Evolutionary conservation across 1,140 invertebrate genomes (phyloP).

Genomic region (Drosophila dunni): DNA sequence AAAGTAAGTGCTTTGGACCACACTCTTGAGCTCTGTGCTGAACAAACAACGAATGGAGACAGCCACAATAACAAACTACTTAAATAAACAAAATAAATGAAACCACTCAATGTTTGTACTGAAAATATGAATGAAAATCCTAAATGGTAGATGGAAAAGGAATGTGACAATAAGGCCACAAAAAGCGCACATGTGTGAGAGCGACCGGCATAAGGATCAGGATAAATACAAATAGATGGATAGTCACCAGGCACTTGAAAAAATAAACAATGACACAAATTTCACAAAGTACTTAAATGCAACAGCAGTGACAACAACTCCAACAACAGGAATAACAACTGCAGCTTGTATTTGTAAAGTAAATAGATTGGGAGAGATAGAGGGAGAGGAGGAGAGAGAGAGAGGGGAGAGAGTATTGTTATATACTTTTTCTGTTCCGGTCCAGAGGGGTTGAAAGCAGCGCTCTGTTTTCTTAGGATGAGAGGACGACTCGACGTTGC

Average conservation of each 20-base stretch:
- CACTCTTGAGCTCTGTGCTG: slow-evolving; percentile 26
- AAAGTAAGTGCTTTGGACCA: slow-evolving; percentile 44
- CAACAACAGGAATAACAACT: slow-evolving; percentile 41
- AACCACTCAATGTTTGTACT: slow-evolving; percentile 48
- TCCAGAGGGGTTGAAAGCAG: slow-evolving; percentile 44
- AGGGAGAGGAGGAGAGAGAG: too few species aligned
- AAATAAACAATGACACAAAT: slow-evolving; percentile 78
- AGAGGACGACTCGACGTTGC: slow-evolving; percentile 24
- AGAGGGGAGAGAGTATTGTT: too few species aligned
- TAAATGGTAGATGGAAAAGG: not conserved
- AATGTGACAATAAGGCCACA: slow-evolving; percentile 32
- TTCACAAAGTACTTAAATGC: slow-evolving; percentile 78
- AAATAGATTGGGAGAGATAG: not conserved
- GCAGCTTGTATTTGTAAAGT: slow-evolving; percentile 52
- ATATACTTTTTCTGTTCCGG: slow-evolving; percentile 43
- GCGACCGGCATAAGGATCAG: slow-evolving; percentile 43
- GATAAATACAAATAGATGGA: slow-evolving; percentile 58
- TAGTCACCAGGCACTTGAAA: slow-evolving; percentile 49
- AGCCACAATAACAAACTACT: slow-evolving; percentile 22
- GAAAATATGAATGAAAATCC: slow-evolving; percentile 59
- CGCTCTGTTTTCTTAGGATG: slow-evolving; percentile 73
- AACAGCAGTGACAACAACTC: slow-evolving; percentile 49
- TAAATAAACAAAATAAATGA: slow-evolving; percentile 57
- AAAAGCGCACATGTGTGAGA: slow-evolving; percentile 68
- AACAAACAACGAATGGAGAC: slow-evolving; percentile 37